These are phyloP conservation scores for Mormyrus lacerda DNA, from an alignment of 2,113 vertebrate genomes.

Conservation along the genomic window DNA sequence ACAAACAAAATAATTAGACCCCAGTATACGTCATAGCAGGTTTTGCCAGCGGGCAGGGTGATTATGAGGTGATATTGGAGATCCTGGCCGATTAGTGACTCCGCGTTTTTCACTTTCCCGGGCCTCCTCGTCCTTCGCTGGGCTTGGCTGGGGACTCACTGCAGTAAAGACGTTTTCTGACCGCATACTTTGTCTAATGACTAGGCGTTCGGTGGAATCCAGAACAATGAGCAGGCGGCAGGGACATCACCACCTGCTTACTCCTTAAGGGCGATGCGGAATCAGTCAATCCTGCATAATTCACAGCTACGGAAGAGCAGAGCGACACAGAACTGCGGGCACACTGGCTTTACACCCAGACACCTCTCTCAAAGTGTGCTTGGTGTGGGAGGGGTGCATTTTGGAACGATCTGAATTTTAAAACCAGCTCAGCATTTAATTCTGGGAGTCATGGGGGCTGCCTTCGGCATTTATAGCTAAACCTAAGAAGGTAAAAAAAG, in stretches of 20 bases:
- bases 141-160: conserved; percentile 19
- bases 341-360: background rate
- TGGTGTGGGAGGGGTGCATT: background rate
- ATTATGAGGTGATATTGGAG: conserved; percentile 61
- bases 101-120: conserved; percentile 27
- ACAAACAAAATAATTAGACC: conserved; percentile 27
- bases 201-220: conserved; percentile 52
- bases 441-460: background rate
- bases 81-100: conserved; percentile 55
- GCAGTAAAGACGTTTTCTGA: conserved; percentile 60
- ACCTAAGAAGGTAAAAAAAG: background rate
- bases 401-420: background rate
- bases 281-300: conserved; percentile 60
- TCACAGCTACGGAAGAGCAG: conserved; percentile 57
- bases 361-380: background rate
- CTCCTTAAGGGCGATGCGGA: conserved; percentile 54
- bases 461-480: background rate
- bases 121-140: background rate
- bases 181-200: conserved; percentile 58
- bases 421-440: background rate
- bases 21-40: conserved; percentile 50
- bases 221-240: conserved; percentile 50
- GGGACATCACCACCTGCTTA: conserved; percentile 50
- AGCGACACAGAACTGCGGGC: conserved; percentile 56
- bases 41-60: conserved; percentile 45